Evolutionary conservation across 2,797 vertebrate species (phyloP).

Genomic region (Siniperca scherzeri): DNA sequence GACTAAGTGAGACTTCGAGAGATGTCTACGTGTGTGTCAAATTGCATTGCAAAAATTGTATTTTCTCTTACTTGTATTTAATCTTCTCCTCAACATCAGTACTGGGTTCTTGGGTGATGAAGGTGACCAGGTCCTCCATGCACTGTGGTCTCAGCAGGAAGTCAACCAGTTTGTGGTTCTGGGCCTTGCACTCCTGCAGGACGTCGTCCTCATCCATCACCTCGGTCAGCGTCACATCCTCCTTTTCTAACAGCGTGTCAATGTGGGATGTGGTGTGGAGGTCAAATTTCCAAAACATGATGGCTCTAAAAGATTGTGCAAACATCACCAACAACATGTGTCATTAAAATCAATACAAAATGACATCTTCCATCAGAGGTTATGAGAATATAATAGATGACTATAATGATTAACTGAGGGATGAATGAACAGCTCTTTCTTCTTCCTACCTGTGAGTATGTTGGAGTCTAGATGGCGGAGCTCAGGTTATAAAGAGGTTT

Average conservation of each 20-base stretch:
- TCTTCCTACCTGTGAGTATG: slow-evolving; percentile 73
- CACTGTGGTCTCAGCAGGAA: slow-evolving; percentile 96
- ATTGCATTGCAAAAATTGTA: not conserved
- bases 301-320: slow-evolving; percentile 79
- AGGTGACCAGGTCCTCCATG: slow-evolving; percentile 96
- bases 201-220: slow-evolving; percentile 99
- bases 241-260: slow-evolving; percentile 97
- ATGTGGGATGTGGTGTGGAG: slow-evolving; percentile 99
- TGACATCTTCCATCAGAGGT: not conserved
- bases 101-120: slow-evolving; percentile 96
- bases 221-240: slow-evolving; percentile 97
- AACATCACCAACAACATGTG: not conserved
- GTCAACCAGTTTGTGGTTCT: slow-evolving; percentile 98
- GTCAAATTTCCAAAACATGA: slow-evolving; percentile 99
- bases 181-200: slow-evolving; percentile 98
- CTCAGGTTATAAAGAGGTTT: slow-evolving; percentile 85
- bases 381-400: not conserved
- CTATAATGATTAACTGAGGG: not conserved
- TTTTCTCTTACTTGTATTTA: slow-evolving; percentile 94
- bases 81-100: slow-evolving; percentile 97
- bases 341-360: not conserved
- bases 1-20: not conserved
- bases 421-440: not conserved
- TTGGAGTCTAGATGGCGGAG: slow-evolving; percentile 81
- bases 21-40: not conserved